Evolutionary conservation across 2,797 vertebrate species (phyloP).

Genomic region (Myotis pilosus): DNA sequence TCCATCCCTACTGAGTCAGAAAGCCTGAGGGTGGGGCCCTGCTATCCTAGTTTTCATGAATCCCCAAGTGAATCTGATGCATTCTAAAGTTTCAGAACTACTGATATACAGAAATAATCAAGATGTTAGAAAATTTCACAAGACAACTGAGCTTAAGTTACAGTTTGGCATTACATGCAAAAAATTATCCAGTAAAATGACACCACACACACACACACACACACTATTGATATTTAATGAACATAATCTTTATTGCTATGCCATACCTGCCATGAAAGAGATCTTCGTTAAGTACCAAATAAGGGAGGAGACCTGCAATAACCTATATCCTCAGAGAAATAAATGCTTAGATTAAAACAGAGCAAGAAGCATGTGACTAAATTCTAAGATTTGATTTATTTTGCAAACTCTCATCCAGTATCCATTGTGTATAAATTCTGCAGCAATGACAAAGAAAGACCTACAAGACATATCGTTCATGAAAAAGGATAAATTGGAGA

Average conservation of each 20-base stretch:
- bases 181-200: conserved; percentile 22
- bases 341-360: conserved; percentile 42
- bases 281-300: not conserved
- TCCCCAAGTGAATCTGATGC: not conserved
- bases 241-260: conserved; percentile 10
- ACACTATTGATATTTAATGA: conserved; percentile 1
- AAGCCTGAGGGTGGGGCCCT: no score
- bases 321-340: not conserved
- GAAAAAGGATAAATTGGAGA: not conserved
- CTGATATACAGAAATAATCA: not conserved
- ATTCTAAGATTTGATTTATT: conserved; percentile 10
- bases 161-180: not conserved
- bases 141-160: not conserved
- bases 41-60: not conserved
- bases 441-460: not conserved
- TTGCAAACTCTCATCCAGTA: not conserved
- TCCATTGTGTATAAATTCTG: not conserved
- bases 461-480: not conserved
- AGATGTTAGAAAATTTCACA: not conserved
- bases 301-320: not conserved
- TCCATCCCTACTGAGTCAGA: not conserved
- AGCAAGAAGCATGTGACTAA: not conserved
- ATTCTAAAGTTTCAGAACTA: not conserved
- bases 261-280: not conserved
- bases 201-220: not conserved